Conservation (phyloP, 1,140 invertebrate species). For the Cydia pomonella region DNA sequence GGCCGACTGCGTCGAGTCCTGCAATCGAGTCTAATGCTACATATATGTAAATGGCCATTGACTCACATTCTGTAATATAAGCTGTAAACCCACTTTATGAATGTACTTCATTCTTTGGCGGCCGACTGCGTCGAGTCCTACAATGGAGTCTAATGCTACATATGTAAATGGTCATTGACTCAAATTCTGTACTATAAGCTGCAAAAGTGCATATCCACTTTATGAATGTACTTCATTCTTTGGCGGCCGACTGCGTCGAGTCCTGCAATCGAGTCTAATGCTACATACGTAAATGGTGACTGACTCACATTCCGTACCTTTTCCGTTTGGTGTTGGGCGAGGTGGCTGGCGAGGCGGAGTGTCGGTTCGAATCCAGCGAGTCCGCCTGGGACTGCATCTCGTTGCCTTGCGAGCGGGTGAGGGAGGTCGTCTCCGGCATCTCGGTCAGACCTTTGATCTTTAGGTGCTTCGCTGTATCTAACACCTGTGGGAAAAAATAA, state of each 20-base stretch:
- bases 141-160: too few relatives aligned
- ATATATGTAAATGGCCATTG: too few relatives aligned
- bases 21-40: too few relatives aligned
- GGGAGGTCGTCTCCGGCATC: conserved; percentile 87
- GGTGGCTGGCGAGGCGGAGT: conserved; percentile 71
- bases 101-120: too few relatives aligned
- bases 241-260: too few relatives aligned
- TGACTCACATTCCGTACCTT: conserved; percentile 42
- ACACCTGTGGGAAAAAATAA: conserved; percentile 81
- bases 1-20: too few relatives aligned
- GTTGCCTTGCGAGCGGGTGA: conserved; percentile 84
- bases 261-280: too few relatives aligned
- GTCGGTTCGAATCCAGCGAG: conserved; percentile 74
- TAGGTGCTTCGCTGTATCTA: conserved; percentile 93
- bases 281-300: not conserved
- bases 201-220: too few relatives aligned
- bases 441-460: conserved; percentile 94
- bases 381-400: conserved; percentile 76
- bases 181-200: conserved; percentile 40
- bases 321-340: conserved; percentile 62
- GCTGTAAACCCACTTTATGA: too few relatives aligned
- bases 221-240: too few relatives aligned
- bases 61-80: too few relatives aligned
- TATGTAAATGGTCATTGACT: not conserved
- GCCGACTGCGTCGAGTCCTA: too few relatives aligned